A percentile compares a stretch with the other conserved stretches of the same genome.
phyloP scores from a whole-genome alignment of 2,797 vertebrate genomes.

The Lateolabrax maculatus region DNA sequence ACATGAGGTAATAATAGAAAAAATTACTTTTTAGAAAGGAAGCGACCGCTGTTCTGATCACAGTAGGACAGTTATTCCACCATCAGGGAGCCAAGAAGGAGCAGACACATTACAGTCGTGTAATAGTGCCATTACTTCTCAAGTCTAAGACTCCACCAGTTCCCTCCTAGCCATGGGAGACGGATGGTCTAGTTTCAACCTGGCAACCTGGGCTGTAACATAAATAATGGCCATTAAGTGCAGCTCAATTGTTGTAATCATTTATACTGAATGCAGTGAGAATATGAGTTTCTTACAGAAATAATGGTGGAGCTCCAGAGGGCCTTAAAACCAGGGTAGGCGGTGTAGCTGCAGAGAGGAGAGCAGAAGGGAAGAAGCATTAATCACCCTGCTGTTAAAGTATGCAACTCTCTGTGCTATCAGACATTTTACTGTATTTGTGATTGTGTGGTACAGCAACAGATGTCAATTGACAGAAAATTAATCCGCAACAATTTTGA shows the following conservation, averaged over 20 bases:
- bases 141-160: not conserved
- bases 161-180: slow-evolving; percentile 13
- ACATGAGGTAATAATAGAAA: slow-evolving; percentile 19
- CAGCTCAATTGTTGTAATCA: slow-evolving; percentile 62
- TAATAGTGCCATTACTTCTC: slow-evolving; percentile 32
- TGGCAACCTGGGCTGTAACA: slow-evolving; percentile 51
- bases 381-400: slow-evolving; percentile 20
- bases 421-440: slow-evolving; percentile 6
- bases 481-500: not conserved
- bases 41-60: slow-evolving; percentile 23
- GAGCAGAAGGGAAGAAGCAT: slow-evolving; percentile 12
- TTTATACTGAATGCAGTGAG: slow-evolving; percentile 49
- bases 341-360: slow-evolving; percentile 11
- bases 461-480: not conserved
- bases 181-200: slow-evolving; percentile 43
- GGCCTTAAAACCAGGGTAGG: slow-evolving; percentile 25
- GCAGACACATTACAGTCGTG: slow-evolving; percentile 10
- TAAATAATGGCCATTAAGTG: slow-evolving; percentile 66
- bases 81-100: slow-evolving; percentile 11
- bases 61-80: slow-evolving; percentile 25
- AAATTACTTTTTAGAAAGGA: slow-evolving; percentile 20
- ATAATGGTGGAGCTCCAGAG: slow-evolving; percentile 19
- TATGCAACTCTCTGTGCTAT: not conserved
- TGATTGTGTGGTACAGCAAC: not conserved
- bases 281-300: slow-evolving; percentile 4